Evolutionary conservation across 2,888 invertebrate genomes (phyloP).

Genomic region (Ptilodon capucinus): DNA sequence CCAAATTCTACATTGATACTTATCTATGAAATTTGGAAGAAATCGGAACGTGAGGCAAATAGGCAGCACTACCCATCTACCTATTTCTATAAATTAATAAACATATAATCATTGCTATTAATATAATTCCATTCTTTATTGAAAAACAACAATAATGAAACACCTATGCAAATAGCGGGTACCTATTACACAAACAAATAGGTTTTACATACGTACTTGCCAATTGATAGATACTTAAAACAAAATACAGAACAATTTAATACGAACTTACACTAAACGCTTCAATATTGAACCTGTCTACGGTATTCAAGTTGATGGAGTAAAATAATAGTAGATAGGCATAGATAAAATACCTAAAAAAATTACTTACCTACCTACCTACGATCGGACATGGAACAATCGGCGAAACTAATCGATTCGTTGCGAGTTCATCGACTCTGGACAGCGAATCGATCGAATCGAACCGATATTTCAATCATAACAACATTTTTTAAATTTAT

Average conservation of each 20-base stretch:
- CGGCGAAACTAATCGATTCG: slow-evolving; percentile 39
- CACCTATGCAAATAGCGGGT: not conserved
- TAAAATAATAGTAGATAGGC: not conserved
- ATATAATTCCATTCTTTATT: not conserved
- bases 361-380: slow-evolving; percentile 12
- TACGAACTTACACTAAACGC: too few relatives aligned
- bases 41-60: too few relatives aligned
- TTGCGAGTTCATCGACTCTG: slow-evolving; percentile 51
- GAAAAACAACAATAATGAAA: not conserved
- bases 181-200: not conserved
- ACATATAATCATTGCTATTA: too few relatives aligned
- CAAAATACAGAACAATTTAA: too few relatives aligned
- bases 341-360: not conserved
- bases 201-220: not conserved
- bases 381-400: slow-evolving; percentile 29
- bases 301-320: not conserved
- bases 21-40: too few relatives aligned
- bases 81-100: too few relatives aligned
- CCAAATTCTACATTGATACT: too few relatives aligned
- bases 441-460: not conserved
- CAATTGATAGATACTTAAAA: too few relatives aligned
- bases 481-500: slow-evolving; percentile 1
- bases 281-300: too few relatives aligned
- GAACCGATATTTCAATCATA: not conserved
- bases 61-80: too few relatives aligned